Base-by-base conservation (phyloP, 2,888 invertebrate species). In the Zygothrica quintamaculata region DNA sequence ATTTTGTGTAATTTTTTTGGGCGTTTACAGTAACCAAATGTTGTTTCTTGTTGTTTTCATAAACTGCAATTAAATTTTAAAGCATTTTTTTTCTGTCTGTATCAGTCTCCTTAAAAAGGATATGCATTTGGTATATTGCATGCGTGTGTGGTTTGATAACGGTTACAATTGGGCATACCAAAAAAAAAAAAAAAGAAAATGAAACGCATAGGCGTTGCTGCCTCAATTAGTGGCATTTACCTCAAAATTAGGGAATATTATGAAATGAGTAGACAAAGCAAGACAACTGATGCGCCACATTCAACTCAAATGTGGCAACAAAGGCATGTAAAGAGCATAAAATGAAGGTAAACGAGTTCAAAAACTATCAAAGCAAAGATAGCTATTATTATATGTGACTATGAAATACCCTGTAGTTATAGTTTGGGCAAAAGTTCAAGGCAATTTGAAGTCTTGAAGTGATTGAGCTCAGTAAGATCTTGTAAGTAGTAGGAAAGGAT, bases 171-270 rank as follows among this genome's bases (percentile, higher is more conserved):
- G 43, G 48, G 18, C 51, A 43, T 31, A 62, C 42, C 33, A 43
- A 25, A 13, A 51, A 4, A 25, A 22, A 25, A 34, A 37, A 22
- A 33, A 42, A 43, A 53, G 48, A 60, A 52, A 16, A 33, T 40
- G 31, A 22, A 47, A 51, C n/a, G n/a, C n/a, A 40, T 31, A 70
- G 84, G 77, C 61, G 84, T 73, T 56, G 53, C 60, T 18, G 73
- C 77, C 65, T 52, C 84, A 79, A 77, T 84, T 80, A 85, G 67
- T 50, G 64, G 60, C 77, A 73, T 61, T 85, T 75, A 72, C 64
- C 62, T 52, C 33, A 33, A 34, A 60, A 48, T 34, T 58, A 29
- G 39, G 31, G 16, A 29, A 26, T 26, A n/a, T 7, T 39, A 16
- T 16, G 4, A 15, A 18, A 8, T 25, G 29, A 6, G 2, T 7